Conservation (phyloP, 2,888 invertebrate species). For the Aphodius granarius region DNA sequence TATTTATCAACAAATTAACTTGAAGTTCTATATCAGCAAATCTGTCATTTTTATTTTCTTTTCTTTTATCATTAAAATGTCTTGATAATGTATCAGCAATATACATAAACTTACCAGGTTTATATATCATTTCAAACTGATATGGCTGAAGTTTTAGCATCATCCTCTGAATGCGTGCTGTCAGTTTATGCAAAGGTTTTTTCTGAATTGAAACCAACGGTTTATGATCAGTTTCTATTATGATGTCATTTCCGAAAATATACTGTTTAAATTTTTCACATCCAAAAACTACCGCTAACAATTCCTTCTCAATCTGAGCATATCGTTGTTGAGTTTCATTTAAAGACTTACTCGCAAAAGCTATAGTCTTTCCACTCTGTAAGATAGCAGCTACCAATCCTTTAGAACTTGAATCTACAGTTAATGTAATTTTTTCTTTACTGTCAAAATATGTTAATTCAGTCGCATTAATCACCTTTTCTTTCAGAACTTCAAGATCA, state of each 20-base stretch:
- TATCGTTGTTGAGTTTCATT: background rate
- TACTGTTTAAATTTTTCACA: slow-evolving; percentile 8
- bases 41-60: background rate
- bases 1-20: background rate
- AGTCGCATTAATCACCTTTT: background rate
- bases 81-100: background rate
- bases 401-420: background rate
- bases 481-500: background rate
- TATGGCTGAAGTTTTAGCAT: slow-evolving; percentile 14
- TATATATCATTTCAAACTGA: background rate
- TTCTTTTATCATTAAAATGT: background rate
- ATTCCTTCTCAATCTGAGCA: background rate
- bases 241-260: background rate
- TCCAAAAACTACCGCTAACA: background rate
- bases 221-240: slow-evolving; percentile 2
- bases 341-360: too few species aligned
- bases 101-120: background rate
- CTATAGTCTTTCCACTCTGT: too few species aligned
- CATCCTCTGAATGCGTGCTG: background rate
- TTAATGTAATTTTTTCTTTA: background rate
- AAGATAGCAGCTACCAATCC: background rate
- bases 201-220: slow-evolving; percentile 1
- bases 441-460: background rate
- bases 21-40: background rate
- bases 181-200: slow-evolving; percentile 10